Conservation (phyloP, 2,113 vertebrate species). For the Tychaedon coryphoeus region DNA sequence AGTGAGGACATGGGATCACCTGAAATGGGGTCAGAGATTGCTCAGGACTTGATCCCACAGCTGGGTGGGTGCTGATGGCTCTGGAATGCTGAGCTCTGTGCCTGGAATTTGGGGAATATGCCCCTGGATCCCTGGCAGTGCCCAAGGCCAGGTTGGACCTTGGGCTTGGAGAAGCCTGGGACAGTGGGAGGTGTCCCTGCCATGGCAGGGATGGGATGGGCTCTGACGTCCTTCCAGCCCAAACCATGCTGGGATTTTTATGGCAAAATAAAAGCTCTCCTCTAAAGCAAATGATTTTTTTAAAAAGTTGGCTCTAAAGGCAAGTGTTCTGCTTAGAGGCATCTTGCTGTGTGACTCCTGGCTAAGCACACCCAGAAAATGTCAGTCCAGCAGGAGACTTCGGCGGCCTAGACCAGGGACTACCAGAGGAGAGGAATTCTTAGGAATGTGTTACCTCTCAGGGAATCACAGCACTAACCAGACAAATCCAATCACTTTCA, state of each 20-base stretch:
- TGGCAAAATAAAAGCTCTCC: not conserved
- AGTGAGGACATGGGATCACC: not conserved
- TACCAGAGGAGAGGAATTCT: not conserved
- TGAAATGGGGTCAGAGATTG: not conserved
- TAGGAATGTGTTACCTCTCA: not conserved
- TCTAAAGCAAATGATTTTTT: not conserved
- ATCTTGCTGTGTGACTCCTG: not conserved
- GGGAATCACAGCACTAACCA: not conserved
- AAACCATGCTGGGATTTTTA: not conserved
- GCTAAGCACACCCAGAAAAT: not conserved
- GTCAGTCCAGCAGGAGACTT: not conserved
- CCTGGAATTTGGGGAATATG: not conserved
- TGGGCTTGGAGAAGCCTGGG: not conserved
- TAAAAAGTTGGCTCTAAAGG: not conserved
- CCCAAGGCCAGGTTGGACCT: fast-evolving
- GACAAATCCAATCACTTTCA: not conserved
- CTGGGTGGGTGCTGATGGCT: fast-evolving
- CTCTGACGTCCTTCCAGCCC: fast-evolving
- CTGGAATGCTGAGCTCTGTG: not conserved
- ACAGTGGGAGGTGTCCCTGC: not conserved
- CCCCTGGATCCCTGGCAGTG: not conserved
- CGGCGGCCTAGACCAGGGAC: not conserved
- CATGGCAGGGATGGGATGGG: not conserved
- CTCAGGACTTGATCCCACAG: not conserved
- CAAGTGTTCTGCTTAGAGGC: not conserved